Evolutionary conservation across 2,888 invertebrate species (phyloP).

Genomic region (Vanessa cardui): DNA sequence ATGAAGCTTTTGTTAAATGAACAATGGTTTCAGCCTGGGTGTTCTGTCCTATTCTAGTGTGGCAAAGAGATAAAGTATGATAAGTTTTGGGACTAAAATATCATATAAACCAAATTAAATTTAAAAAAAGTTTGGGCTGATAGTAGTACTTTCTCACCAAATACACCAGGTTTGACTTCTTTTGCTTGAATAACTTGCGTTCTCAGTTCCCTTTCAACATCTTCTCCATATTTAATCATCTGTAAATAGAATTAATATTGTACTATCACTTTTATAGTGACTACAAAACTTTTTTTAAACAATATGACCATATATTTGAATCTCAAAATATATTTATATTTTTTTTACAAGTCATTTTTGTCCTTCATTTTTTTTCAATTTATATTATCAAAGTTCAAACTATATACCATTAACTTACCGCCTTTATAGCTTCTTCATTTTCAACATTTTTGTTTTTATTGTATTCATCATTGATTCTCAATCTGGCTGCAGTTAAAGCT

Average conservation of each 20-base stretch:
- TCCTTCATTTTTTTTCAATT: not conserved
- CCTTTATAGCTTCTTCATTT: conserved; percentile 83
- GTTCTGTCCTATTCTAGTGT: too few relatives aligned
- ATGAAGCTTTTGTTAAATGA: too few relatives aligned
- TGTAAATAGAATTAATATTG: conserved; percentile 59
- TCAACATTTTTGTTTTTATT: conserved; percentile 85
- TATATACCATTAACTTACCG: conserved; percentile 72
- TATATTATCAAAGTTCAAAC: not conserved
- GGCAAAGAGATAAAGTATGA: too few relatives aligned
- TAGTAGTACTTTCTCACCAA: conserved; percentile 79
- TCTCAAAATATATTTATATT: too few relatives aligned
- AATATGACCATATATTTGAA: too few relatives aligned
- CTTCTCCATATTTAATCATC: conserved; percentile 86
- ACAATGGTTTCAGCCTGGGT: too few relatives aligned
- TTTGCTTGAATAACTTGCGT: conserved; percentile 89
- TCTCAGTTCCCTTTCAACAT: conserved; percentile 87
- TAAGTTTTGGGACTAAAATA: too few relatives aligned
- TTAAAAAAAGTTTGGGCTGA: too few relatives aligned
- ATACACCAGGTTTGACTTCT: conserved; percentile 86
- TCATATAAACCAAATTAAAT: too few relatives aligned
- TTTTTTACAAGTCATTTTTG: too few relatives aligned
- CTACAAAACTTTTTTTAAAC: too few relatives aligned
- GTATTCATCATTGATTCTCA: conserved; percentile 90
- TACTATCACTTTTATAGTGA: not conserved
- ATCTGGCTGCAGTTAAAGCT: conserved; percentile 84